phyloP scores from a whole-genome alignment of 2,797 vertebrate genomes.

The Ibycter americanus region DNA sequence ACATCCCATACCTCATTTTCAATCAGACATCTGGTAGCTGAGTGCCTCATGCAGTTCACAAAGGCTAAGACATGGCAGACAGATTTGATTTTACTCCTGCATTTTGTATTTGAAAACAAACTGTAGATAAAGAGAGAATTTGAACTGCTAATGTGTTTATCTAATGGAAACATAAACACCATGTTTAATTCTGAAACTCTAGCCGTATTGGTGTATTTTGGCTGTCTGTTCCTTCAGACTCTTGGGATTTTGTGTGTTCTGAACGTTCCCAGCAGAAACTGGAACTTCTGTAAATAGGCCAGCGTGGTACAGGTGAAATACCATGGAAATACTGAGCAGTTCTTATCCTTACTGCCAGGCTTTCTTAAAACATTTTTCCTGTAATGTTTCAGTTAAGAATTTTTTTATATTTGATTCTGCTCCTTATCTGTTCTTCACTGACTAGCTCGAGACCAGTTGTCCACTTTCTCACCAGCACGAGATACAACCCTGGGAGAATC shows the following conservation, averaged over 20 bases:
- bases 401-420: neutral
- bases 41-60: neutral
- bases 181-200: neutral
- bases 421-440: neutral
- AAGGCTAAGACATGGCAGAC: neutral
- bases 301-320: slow-evolving; percentile 31
- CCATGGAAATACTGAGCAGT: slow-evolving; percentile 19
- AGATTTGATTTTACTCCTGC: neutral
- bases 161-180: slow-evolving; percentile 44
- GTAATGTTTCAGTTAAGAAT: neutral
- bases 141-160: neutral
- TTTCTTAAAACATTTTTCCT: neutral
- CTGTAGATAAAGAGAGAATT: neutral
- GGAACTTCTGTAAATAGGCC: slow-evolving; percentile 24
- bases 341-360: neutral
- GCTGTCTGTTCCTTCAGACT: slow-evolving; percentile 7
- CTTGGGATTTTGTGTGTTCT: slow-evolving; percentile 51
- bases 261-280: slow-evolving; percentile 48
- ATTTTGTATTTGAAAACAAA: neutral
- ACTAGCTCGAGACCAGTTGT: slow-evolving; percentile 63
- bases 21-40: neutral
- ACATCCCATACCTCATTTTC: neutral
- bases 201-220: slow-evolving; percentile 10
- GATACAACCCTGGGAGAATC: slow-evolving; percentile 37
- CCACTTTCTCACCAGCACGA: neutral